Percentiles rank a stretch among this genome's conserved stretches.
These are phyloP conservation scores for Theretra japonica DNA, from an alignment of 2,888 invertebrate species.

Conservation along the genomic window DNA sequence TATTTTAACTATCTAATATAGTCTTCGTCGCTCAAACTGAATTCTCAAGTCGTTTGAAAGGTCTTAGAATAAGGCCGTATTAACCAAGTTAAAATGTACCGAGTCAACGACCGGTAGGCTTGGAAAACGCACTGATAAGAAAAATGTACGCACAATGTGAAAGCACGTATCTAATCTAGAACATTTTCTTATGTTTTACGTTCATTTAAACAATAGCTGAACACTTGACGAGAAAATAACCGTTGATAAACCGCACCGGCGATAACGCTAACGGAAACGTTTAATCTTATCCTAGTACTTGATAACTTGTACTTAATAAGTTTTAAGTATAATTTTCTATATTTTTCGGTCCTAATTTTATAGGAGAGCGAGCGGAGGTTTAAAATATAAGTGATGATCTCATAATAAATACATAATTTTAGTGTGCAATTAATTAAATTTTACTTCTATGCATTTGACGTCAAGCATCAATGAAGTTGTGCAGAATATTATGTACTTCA, in stretches of 20 bases:
- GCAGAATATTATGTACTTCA: too few relatives aligned
- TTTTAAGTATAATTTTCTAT: not conserved
- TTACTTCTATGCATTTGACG: too few relatives aligned
- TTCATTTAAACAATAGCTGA: conserved; percentile 40
- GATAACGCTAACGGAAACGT: conserved; percentile 51
- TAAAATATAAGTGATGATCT: too few relatives aligned
- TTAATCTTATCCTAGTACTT: conserved; percentile 57
- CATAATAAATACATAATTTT: too few relatives aligned
- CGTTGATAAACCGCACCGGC: conserved; percentile 40
- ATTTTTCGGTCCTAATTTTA: too few relatives aligned
- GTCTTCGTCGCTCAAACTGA: too few relatives aligned
- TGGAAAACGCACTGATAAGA: conserved; percentile 31
- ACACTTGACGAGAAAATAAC: conserved; percentile 41
- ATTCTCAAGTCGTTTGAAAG: too few relatives aligned
- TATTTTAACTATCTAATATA: too few relatives aligned
- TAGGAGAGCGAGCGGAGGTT: too few relatives aligned
- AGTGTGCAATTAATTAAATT: too few relatives aligned
- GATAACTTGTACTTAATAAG: conserved; percentile 43
- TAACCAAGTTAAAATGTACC: not conserved
- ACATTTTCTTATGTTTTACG: conserved; percentile 35
- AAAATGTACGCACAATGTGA: conserved; percentile 25
- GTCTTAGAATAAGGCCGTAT: too few relatives aligned
- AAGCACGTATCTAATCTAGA: conserved; percentile 30
- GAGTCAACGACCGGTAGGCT: conserved; percentile 12
- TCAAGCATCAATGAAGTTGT: too few relatives aligned